These are phyloP conservation scores for Squalus acanthias DNA, from an alignment of 2,797 vertebrate species.

Conservation along the genomic window DNA sequence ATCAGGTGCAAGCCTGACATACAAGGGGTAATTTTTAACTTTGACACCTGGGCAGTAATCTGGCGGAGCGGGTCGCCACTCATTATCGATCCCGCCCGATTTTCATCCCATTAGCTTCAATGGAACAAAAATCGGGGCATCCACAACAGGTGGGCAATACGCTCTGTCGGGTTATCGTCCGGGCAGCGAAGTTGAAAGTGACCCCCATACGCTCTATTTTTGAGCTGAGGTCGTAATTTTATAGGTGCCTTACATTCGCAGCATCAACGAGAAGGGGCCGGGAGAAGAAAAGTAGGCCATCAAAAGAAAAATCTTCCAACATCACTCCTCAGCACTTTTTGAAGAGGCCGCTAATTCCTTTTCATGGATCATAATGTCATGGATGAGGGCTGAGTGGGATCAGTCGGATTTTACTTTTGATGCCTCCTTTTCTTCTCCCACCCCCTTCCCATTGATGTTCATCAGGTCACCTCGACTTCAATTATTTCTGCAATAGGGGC, in stretches of 20 bases:
- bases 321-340: not conserved
- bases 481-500: not conserved
- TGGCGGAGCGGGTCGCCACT: too few relatives aligned
- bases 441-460: not conserved
- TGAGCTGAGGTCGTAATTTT: not conserved
- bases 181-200: not conserved
- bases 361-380: not conserved
- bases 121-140: not conserved
- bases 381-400: not conserved
- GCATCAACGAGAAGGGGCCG: not conserved
- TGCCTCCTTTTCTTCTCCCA: not conserved
- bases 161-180: not conserved
- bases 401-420: not conserved
- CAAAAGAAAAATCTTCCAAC: not conserved
- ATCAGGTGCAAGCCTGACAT: not conserved
- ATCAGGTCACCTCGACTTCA: not conserved
- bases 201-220: not conserved
- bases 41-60: not conserved
- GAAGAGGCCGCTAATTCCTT: not conserved
- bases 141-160: not conserved
- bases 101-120: not conserved
- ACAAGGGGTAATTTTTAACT: not conserved
- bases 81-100: not conserved
- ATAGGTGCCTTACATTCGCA: not conserved
- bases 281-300: not conserved